Conservation (phyloP, 2,888 invertebrate genomes). For the Drosophila rellima region DNA sequence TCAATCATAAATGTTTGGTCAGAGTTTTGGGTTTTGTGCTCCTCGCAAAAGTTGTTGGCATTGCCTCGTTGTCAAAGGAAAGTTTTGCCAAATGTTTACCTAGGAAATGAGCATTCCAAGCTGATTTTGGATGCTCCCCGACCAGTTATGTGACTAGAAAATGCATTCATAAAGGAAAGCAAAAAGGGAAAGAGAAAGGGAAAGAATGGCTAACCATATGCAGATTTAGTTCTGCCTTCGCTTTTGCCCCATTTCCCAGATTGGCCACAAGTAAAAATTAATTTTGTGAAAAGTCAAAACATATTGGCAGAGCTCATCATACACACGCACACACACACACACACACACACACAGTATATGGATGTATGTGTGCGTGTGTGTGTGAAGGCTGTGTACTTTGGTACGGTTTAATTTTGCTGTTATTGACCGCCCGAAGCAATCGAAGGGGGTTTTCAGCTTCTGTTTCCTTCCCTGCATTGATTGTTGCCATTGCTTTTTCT, state of each 20-base stretch:
- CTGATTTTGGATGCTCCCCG: slow-evolving; percentile 8
- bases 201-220: slow-evolving; percentile 32
- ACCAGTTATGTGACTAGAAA: slow-evolving; percentile 2
- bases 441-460: slow-evolving; percentile 47
- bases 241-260: background rate
- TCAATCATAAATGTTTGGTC: slow-evolving; percentile 26
- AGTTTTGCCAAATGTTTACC: slow-evolving; percentile 45
- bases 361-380: slow-evolving; percentile 25
- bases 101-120: slow-evolving; percentile 44
- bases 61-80: slow-evolving; percentile 25
- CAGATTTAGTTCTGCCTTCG: slow-evolving; percentile 34
- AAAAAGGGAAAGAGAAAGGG: background rate
- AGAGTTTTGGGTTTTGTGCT: background rate
- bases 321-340: slow-evolving; percentile 30
- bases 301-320: slow-evolving; percentile 65
- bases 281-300: slow-evolving; percentile 70
- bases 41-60: slow-evolving; percentile 4
- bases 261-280: slow-evolving; percentile 58
- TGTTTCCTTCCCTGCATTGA: background rate
- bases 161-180: slow-evolving; percentile 38
- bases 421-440: slow-evolving; percentile 72
- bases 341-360: background rate
- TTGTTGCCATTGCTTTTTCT: slow-evolving; percentile 10
- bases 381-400: slow-evolving; percentile 70
- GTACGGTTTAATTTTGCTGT: slow-evolving; percentile 78